Evolutionary conservation across 2,888 invertebrate species (phyloP), one percentile per base, ranked within the genome.

Genomic region (Ornithoptera priamus): DNA sequence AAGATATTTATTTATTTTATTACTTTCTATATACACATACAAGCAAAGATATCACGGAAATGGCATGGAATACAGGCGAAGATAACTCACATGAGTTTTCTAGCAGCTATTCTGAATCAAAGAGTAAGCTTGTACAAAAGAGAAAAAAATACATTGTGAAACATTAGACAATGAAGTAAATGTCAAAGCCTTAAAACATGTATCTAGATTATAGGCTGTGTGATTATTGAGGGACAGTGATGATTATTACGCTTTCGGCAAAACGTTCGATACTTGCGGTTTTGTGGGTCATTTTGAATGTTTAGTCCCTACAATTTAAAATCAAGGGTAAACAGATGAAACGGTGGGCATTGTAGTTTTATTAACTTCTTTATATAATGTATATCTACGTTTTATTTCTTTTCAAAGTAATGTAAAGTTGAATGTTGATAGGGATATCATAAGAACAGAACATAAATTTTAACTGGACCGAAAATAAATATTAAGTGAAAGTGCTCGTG

Each of bases 211-310:
- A 18, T 50, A 17, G 18, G 15, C 50, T 70, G 36, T 42, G 61
- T 18, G 62, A 68, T 63, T 56, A 66, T 46, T 62, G 39, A 22
- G 71, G 50, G 50, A 36, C 20, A 42, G 64, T 56, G 60, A 70
- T 70, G 65, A 62, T 50, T 71, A 62, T 50, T 71, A 69, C 68
- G 24, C 62, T 70, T 57, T 50, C 24, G 62, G 36, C 39, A 46
- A 69, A 68, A 67, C 68, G 68, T 68, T 69, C 66, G 3, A 3
- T 30, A 30, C 67, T 57, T 68, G 60, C 62, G 60, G 62, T 73
- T 70, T 64, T 72, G 2, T 12, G 72, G 65, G 72, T 68, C 50
- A 68, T 72, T 71, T 58, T 53, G 57, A 59, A 69, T 70, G 67
- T 71, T 60, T 71, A 59, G 62, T 68, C 60, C 67, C 59, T 61